Conservation (phyloP, 1,140 invertebrate species). For the Papilio machaon region DNA sequence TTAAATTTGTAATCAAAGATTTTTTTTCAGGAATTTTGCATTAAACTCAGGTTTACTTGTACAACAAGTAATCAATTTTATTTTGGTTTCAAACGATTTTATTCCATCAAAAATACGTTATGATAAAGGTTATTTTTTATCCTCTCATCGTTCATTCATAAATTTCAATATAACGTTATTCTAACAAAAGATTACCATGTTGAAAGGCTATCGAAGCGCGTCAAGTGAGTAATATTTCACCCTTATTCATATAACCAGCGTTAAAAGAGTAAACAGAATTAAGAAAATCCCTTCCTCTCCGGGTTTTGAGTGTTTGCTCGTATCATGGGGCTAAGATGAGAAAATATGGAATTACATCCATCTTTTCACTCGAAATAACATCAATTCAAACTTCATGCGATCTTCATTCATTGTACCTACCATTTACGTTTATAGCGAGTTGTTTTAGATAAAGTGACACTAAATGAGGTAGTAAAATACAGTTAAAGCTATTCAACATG, state of each 20-base stretch:
- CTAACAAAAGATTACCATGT: slow-evolving; percentile 19
- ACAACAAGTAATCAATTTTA: not conserved
- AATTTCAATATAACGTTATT: slow-evolving; percentile 22
- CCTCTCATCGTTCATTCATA: not conserved
- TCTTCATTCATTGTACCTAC: not conserved
- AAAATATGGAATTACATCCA: slow-evolving; percentile 1
- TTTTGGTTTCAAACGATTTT: not conserved
- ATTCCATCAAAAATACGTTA: not conserved
- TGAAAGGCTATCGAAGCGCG: slow-evolving; percentile 16
- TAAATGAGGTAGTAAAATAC: too few species aligned
- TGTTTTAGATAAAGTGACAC: not conserved
- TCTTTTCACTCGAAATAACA: not conserved
- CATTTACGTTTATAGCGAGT: too few species aligned
- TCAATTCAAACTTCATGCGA: not conserved
- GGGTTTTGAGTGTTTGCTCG: not conserved
- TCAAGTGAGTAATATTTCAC: slow-evolving; percentile 22
- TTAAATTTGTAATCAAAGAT: not conserved
- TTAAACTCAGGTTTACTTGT: not conserved
- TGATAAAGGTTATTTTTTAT: slow-evolving; percentile 1
- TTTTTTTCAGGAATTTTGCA: not conserved
- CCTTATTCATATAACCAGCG: slow-evolving; percentile 20
- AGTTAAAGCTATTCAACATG: too few species aligned
- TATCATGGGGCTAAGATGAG: not conserved
- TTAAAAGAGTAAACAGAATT: slow-evolving; percentile 24
- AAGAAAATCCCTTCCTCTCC: slow-evolving; percentile 12